Percentiles rank a stretch among this genome's conserved stretches.
phyloP scores from a whole-genome alignment of 2,888 invertebrate species.

The Ethmia dodecea region DNA sequence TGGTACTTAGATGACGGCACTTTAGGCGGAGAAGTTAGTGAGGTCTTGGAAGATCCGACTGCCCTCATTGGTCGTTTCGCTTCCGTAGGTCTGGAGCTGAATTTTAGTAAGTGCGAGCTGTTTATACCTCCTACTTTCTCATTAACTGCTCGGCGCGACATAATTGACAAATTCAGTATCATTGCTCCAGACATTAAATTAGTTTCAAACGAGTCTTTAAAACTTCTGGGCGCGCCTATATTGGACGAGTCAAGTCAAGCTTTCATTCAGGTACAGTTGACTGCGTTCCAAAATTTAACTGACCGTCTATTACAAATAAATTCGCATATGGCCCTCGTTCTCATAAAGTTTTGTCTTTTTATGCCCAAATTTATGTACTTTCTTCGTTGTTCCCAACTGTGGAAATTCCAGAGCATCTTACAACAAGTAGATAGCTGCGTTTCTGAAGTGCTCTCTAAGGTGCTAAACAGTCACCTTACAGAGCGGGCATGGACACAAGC shows the following conservation, averaged over 20 bases:
- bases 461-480: conserved; percentile 1
- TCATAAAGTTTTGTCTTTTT: conserved; percentile 2
- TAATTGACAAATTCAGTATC: not conserved
- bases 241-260: not conserved
- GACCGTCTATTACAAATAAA: not conserved
- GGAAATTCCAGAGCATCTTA: not conserved
- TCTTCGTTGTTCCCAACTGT: not conserved
- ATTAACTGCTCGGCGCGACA: not conserved
- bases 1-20: conserved; percentile 6
- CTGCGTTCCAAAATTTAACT: not conserved
- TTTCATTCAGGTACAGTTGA: not conserved
- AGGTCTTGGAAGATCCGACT: not conserved
- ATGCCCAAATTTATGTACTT: conserved; percentile 2
- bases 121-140: not conserved
- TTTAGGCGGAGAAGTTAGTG: not conserved
- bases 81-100: not conserved
- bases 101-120: conserved; percentile 1
- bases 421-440: not conserved
- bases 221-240: conserved; percentile 1
- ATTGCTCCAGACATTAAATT: not conserved
- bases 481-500: not conserved
- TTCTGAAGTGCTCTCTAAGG: not conserved
- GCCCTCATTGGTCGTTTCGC: not conserved
- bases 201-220: not conserved
- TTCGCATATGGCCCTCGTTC: not conserved